Evolutionary conservation across 2,888 invertebrate species (phyloP).

Genomic region (Enchytraeus crypticus): DNA sequence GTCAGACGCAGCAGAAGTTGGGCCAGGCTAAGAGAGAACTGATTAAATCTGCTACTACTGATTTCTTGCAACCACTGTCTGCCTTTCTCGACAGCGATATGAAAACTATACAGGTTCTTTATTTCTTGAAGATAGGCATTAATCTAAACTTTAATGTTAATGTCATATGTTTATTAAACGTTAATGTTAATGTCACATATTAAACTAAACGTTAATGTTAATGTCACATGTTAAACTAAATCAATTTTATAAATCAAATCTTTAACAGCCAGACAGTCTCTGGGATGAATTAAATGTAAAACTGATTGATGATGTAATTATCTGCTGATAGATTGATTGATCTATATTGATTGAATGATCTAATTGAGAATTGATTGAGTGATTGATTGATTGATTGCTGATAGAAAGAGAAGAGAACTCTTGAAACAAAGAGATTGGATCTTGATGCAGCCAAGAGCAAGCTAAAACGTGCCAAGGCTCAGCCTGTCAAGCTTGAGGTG

Average conservation of each 20-base stretch:
- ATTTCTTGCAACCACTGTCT: slow-evolving; percentile 71
- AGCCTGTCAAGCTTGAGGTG: slow-evolving; percentile 37
- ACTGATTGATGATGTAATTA: too few species aligned
- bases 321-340: too few species aligned
- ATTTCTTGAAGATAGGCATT: too few species aligned
- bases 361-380: neutral
- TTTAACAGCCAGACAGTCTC: too few species aligned
- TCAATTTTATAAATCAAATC: too few species aligned
- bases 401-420: slow-evolving; percentile 53
- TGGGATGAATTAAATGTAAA: too few species aligned
- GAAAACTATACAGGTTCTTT: slow-evolving; percentile 63
- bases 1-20: slow-evolving; percentile 73
- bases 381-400: slow-evolving; percentile 20
- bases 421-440: slow-evolving; percentile 62
- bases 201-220: too few species aligned
- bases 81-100: slow-evolving; percentile 82
- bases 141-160: too few species aligned
- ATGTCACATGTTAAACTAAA: too few species aligned
- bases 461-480: slow-evolving; percentile 65
- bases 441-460: slow-evolving; percentile 80
- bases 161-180: too few species aligned
- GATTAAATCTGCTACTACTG: slow-evolving; percentile 66
- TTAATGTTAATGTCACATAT: too few species aligned
- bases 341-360: too few species aligned
- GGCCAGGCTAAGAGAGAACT: slow-evolving; percentile 79